These are phyloP conservation scores for Apolygus lucorum DNA, from an alignment of 1,140 invertebrate species.

Conservation along the genomic window DNA sequence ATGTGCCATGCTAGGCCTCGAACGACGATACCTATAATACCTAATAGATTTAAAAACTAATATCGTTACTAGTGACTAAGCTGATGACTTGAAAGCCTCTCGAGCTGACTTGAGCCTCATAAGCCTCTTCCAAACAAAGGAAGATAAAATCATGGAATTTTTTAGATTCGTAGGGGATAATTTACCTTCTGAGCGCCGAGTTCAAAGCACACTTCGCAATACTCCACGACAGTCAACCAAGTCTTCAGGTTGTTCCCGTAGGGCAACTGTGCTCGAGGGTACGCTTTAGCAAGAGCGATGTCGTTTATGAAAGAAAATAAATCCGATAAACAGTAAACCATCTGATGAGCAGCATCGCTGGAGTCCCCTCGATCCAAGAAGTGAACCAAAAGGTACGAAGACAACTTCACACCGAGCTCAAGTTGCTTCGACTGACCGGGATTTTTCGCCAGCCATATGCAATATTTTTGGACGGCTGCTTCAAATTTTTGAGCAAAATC, in stretches of 20 bases:
- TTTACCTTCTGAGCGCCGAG: background rate
- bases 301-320: background rate
- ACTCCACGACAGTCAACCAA: conserved; percentile 3
- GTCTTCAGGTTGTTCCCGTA: background rate
- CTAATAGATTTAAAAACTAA: too few relatives aligned
- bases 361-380: background rate
- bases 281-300: background rate
- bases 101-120: too few relatives aligned
- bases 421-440: background rate
- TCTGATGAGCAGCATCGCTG: background rate
- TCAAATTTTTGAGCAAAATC: too few relatives aligned
- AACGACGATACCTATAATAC: too few relatives aligned
- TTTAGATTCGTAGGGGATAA: too few relatives aligned
- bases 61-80: too few relatives aligned
- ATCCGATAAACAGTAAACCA: conserved; percentile 1
- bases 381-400: background rate
- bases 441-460: conserved; percentile 1
- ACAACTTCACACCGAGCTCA: background rate
- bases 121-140: too few relatives aligned
- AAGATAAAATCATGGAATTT: too few relatives aligned
- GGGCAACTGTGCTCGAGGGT: background rate
- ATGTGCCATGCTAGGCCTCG: too few relatives aligned
- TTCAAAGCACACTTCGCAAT: background rate
- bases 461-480: background rate
- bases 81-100: too few relatives aligned